Conservation (phyloP, 2,797 vertebrate species). For the Oreortyx pictus region DNA sequence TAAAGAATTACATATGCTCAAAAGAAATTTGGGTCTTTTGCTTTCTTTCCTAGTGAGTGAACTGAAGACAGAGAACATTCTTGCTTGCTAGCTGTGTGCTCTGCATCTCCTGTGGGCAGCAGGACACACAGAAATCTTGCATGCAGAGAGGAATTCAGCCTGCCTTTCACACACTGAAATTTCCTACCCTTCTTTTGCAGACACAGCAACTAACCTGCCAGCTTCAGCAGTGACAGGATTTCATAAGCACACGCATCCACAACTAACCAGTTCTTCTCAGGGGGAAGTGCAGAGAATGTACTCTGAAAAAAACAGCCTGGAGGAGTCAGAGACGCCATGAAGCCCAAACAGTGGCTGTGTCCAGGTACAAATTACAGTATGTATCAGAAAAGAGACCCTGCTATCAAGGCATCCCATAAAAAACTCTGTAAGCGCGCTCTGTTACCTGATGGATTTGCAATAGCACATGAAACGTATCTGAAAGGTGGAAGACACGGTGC, state of each 20-base stretch:
- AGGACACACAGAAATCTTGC: neutral
- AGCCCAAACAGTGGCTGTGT: neutral
- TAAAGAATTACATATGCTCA: neutral
- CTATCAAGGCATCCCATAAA: neutral
- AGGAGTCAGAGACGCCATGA: neutral
- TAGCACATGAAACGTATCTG: neutral
- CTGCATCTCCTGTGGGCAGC: neutral
- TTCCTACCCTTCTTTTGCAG: neutral
- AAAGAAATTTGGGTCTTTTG: neutral
- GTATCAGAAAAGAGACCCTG: neutral
- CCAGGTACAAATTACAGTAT: neutral
- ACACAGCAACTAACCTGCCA: neutral
- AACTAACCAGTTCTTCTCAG: neutral
- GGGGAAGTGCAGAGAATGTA: neutral
- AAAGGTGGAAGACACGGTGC: neutral
- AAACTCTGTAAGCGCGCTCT: neutral
- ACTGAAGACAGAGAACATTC: neutral
- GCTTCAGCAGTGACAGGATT: neutral
- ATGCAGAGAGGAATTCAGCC: accelerated
- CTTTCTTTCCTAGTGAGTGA: neutral
- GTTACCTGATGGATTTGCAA: neutral
- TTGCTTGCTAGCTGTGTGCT: neutral
- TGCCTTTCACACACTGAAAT: neutral
- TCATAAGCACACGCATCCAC: neutral
- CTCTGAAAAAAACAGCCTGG: neutral